Evolutionary conservation across 2,888 invertebrate species (phyloP).

Genomic region (Zonitis immaculata): DNA sequence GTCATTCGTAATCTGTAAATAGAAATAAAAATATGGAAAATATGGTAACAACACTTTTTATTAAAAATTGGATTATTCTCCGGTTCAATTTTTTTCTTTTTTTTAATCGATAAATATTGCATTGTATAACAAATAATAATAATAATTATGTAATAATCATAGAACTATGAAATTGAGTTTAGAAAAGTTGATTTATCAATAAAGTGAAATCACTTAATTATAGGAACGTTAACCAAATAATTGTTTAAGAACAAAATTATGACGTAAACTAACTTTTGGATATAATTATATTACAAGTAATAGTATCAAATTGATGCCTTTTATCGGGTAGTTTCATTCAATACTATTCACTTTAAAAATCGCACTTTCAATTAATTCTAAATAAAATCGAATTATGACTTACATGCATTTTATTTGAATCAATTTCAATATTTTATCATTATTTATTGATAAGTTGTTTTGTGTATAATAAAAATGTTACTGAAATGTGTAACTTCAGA

Average conservation of each 20-base stretch:
- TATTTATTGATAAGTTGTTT: neutral
- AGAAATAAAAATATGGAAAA: neutral
- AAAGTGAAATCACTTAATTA: neutral
- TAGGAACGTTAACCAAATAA: too few species aligned
- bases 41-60: too few species aligned
- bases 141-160: neutral
- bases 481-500: neutral
- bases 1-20: neutral
- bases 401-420: neutral
- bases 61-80: too few species aligned
- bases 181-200: neutral
- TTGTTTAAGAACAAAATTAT: neutral
- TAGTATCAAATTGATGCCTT: neutral
- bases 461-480: neutral
- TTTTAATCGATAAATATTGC: too few species aligned
- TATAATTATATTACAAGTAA: neutral
- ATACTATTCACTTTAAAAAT: neutral
- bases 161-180: neutral
- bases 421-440: too few species aligned
- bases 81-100: too few species aligned
- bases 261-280: constrained; percentile 3
- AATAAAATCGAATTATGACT: neutral
- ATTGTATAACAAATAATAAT: too few species aligned
- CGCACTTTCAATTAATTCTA: too few species aligned
- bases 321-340: neutral